phyloP scores from a whole-genome alignment of 1,140 invertebrate genomes.

The Drosophila kohkoa region DNA sequence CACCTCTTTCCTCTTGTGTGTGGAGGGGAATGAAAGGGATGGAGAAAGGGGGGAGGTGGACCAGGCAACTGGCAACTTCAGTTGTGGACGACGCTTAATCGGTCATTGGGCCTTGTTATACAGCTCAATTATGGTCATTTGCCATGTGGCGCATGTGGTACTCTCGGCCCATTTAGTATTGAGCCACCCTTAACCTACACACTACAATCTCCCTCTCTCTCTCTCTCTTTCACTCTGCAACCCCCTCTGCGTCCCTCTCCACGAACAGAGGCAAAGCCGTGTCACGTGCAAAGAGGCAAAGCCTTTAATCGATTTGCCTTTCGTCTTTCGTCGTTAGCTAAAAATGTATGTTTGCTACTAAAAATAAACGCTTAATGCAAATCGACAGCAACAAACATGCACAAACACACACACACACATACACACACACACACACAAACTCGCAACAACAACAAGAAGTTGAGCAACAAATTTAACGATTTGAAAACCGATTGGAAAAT shows the following conservation, averaged over 20 bases:
- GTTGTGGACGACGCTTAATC: conserved; percentile 70
- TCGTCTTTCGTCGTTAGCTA: conserved; percentile 39
- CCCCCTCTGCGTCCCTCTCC: neutral
- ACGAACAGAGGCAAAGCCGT: conserved; percentile 23
- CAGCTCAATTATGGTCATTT: conserved; percentile 79
- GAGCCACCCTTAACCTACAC: conserved; percentile 48
- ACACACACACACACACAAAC: too few relatives aligned
- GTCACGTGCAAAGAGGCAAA: conserved; percentile 66
- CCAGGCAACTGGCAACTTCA: conserved; percentile 37
- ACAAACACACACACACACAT: too few relatives aligned
- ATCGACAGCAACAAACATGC: conserved; percentile 43
- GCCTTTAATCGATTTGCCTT: conserved; percentile 76
- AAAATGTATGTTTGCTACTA: conserved; percentile 51
- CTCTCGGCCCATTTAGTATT: conserved; percentile 24
- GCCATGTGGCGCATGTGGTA: conserved; percentile 67
- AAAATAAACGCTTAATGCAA: conserved; percentile 79
- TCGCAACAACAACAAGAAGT: too few relatives aligned
- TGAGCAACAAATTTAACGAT: conserved; percentile 39
- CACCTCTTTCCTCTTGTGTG: too few relatives aligned
- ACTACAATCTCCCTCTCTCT: neutral
- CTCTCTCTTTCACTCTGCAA: neutral
- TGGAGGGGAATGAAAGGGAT: conserved; percentile 5
- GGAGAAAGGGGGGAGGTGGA: conserved; percentile 7
- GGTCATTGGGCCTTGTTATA: conserved; percentile 81
- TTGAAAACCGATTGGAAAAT: conserved; percentile 43